Conservation (phyloP, 1,140 invertebrate species). For the Pomacea maculata region DNA sequence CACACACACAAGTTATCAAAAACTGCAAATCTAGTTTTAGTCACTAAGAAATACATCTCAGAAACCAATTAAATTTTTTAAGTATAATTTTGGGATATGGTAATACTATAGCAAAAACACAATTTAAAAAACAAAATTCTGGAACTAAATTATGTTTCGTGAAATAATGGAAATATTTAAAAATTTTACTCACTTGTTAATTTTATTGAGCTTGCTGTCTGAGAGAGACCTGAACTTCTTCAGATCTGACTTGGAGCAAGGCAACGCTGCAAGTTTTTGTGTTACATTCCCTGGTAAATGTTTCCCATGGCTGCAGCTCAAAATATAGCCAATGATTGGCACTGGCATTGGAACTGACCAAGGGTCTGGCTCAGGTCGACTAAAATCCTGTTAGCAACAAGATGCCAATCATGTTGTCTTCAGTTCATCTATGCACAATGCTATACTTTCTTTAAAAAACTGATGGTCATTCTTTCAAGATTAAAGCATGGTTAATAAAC, state of each 20-base stretch:
- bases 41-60: not conserved
- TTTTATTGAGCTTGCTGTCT: slow-evolving; percentile 32
- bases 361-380: slow-evolving; percentile 45
- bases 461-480: too few species aligned
- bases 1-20: too few species aligned
- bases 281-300: slow-evolving; percentile 16
- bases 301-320: slow-evolving; percentile 44
- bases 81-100: not conserved
- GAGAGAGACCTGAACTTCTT: slow-evolving; percentile 31
- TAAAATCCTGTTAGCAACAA: slow-evolving; percentile 39
- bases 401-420: too few species aligned
- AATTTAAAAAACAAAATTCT: not conserved
- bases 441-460: too few species aligned
- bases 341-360: slow-evolving; percentile 47
- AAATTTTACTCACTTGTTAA: slow-evolving; percentile 16
- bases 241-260: slow-evolving; percentile 16
- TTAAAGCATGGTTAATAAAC: too few species aligned
- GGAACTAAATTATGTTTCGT: not conserved
- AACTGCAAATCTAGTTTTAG: too few species aligned
- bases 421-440: too few species aligned
- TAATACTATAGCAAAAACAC: not conserved
- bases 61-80: not conserved
- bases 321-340: slow-evolving; percentile 50
- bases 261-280: slow-evolving; percentile 17
- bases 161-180: not conserved